Conservation (phyloP, 30 jellyfish, hydroid and myxozoan species). For the Calvadosia cruxmelitensis region DNA sequence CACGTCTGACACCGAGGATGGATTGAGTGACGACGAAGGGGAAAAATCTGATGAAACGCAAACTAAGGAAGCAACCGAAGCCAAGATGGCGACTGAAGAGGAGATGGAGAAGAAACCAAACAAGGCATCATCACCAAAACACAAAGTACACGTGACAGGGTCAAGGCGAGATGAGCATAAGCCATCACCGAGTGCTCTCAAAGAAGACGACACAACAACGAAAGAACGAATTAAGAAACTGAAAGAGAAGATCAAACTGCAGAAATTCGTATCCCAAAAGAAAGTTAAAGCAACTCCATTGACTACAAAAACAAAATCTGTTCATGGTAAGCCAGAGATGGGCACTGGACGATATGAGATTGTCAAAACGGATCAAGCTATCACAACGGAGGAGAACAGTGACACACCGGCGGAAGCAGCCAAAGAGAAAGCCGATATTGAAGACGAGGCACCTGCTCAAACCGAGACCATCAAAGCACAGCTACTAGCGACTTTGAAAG, state of each 20-base stretch:
- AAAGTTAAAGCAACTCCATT: background rate
- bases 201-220: background rate
- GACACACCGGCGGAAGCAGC: conserved; percentile 53
- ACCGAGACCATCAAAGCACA: background rate
- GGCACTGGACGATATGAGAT: background rate
- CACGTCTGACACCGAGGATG: background rate
- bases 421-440: background rate
- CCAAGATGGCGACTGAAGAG: background rate
- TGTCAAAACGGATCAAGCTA: background rate
- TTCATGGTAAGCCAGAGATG: background rate
- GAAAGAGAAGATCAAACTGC: background rate
- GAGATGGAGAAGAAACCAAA: background rate
- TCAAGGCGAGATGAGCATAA: conserved; percentile 2
- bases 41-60: background rate
- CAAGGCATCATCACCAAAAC: background rate
- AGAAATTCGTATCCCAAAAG: background rate
- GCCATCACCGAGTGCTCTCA: background rate
- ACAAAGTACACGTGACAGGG: conserved; percentile 11
- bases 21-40: background rate
- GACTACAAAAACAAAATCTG: background rate
- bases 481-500: background rate
- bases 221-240: background rate
- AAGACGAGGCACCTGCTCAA: background rate
- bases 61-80: background rate
- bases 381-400: conserved; percentile 22